These are phyloP conservation scores for Nasonovia ribisnigri DNA, from an alignment of 2,888 invertebrate genomes.

Conservation along the genomic window DNA sequence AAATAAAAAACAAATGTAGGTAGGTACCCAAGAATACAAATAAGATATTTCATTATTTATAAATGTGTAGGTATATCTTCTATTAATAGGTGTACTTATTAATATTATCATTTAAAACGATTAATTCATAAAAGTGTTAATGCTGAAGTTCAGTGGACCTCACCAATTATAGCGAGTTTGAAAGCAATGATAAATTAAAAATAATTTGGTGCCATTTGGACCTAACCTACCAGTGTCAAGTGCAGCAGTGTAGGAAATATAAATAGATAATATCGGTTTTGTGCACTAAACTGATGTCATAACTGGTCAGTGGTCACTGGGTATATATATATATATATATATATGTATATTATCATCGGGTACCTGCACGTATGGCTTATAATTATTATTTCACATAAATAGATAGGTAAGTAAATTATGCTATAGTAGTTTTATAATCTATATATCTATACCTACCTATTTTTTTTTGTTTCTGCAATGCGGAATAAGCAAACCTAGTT, in stretches of 20 bases:
- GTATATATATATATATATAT: too few relatives aligned
- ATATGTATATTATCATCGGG: too few relatives aligned
- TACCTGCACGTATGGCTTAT: not conserved
- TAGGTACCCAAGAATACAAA: not conserved
- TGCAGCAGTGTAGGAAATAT: not conserved
- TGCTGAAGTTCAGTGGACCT: not conserved
- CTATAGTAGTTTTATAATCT: not conserved
- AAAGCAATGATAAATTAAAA: not conserved
- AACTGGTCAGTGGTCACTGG: not conserved
- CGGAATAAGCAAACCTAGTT: not conserved
- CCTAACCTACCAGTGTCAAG: too few relatives aligned
- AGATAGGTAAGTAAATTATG: not conserved
- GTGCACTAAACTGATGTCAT: not conserved
- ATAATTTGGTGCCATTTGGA: not conserved
- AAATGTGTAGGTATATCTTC: not conserved
- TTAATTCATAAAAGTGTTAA: not conserved
- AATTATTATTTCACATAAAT: not conserved
- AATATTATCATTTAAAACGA: not conserved
- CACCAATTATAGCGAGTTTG: not conserved
- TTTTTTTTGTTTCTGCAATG: not conserved
- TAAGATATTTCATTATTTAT: not conserved
- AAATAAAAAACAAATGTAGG: not conserved
- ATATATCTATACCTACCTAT: not conserved
- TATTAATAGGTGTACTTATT: not conserved
- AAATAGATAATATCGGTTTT: not conserved